These are phyloP conservation scores for Zygogramma bicolorata DNA, from an alignment of 2,888 invertebrate species.

Conservation along the genomic window DNA sequence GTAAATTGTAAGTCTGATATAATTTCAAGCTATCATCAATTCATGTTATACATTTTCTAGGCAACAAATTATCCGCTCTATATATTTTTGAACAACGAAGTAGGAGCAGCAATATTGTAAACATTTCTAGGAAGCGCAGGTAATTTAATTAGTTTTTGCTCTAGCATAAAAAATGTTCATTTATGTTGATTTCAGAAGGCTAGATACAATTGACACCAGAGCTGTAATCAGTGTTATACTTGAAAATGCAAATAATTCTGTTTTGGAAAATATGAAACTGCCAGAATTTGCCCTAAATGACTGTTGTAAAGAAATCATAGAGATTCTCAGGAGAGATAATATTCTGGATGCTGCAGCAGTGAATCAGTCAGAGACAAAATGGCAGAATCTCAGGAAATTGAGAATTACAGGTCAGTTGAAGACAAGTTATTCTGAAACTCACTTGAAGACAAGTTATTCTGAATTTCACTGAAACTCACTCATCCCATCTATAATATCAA, in stretches of 20 bases:
- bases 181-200: slow-evolving; percentile 8
- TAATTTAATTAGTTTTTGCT: neutral
- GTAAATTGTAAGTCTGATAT: slow-evolving; percentile 4
- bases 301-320: neutral
- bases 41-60: slow-evolving; percentile 10
- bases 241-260: slow-evolving; percentile 1
- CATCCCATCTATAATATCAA: neutral
- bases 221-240: neutral
- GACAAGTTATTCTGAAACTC: neutral
- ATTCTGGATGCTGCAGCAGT: slow-evolving; percentile 1
- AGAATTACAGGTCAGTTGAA: slow-evolving; percentile 5
- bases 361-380: neutral
- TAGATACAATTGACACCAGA: slow-evolving; percentile 5
- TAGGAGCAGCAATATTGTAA: neutral
- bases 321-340: slow-evolving; percentile 4
- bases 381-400: slow-evolving; percentile 16
- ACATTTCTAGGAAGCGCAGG: neutral
- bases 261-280: neutral
- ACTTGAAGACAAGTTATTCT: neutral
- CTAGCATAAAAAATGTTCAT: neutral
- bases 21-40: slow-evolving; percentile 6
- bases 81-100: neutral
- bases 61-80: slow-evolving; percentile 1
- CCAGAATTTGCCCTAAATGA: slow-evolving; percentile 1
- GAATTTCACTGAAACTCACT: neutral